Base-by-base conservation (phyloP, 2,113 vertebrate species). In the Gymnobelideus leadbeateri region DNA sequence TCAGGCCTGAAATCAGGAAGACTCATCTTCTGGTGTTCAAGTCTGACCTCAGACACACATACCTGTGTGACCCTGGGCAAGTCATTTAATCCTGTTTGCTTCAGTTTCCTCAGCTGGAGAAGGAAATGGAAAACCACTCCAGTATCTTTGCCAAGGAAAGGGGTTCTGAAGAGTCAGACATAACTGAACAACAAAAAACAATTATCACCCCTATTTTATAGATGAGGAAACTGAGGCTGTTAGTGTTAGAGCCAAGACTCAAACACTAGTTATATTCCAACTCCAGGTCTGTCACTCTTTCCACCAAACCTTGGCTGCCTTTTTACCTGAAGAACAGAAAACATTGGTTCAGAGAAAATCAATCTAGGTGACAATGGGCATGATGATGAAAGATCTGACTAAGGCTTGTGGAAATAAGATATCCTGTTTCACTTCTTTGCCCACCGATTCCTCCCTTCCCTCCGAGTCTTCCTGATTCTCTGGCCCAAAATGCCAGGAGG, bases 381-480 rank as follows among this genome's bases (percentile, higher is more conserved):
- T 19, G 8, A n/a, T 94, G 37, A 90, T 31, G 57, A 61, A 61
- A 8, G 55, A 52, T 16, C 37, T 11, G 3, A 49, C n/a, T 23
- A 51, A 47, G 37, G 37, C 54, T 94, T 57, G 31, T 1, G 4
- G 94, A 92, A 94, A 51, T 51, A 43, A 51, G 51, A 91, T 28
- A 89, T 14, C 5, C 94, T 47, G 23, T 37, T 12, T 8, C 90
- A 84, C 28, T 24, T 1, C 16, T 43, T 92, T 1, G 8, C 4
- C 0, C 25, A 55, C 54, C 25, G 3, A 9, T 55, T 9, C 11
- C 31, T 91, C 55, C 91, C 91, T 92, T 95, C 43, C 90, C 37
- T 94, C 54, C 25, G 9, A 26, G 54, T 93, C 25, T 55, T 93
- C 26, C 89, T 91, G 92, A 94, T 93, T 92, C 55, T 92, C 54